Conservation (phyloP, 2,888 invertebrate genomes). For the Stenotaenia linearis region DNA sequence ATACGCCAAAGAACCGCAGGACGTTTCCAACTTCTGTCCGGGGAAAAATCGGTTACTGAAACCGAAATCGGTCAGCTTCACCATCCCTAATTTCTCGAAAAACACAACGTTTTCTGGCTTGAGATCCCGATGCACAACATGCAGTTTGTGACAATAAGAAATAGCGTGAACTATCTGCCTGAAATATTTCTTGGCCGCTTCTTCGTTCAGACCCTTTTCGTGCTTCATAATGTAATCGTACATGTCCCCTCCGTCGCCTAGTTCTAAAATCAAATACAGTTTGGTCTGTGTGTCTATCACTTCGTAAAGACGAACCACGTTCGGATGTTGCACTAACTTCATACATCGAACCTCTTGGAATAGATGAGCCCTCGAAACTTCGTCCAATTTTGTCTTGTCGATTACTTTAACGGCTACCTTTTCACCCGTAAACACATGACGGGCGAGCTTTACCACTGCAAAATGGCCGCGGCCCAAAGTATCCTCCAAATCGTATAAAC, state of each 20-base stretch:
- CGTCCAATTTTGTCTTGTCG: slow-evolving; percentile 96
- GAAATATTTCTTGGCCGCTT: slow-evolving; percentile 72
- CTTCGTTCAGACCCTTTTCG: slow-evolving; percentile 65
- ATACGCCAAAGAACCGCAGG: slow-evolving; percentile 96
- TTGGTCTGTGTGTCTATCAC: slow-evolving; percentile 99
- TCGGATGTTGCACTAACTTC: slow-evolving; percentile 98
- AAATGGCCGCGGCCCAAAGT: slow-evolving; percentile 98
- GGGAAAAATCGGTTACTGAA: slow-evolving; percentile 88
- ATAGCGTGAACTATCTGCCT: slow-evolving; percentile 94
- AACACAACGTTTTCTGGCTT: slow-evolving; percentile 99
- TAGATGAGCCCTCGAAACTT: slow-evolving; percentile 89
- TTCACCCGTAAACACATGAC: slow-evolving; percentile 98
- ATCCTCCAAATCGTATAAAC: slow-evolving; percentile 93
- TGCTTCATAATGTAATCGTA: slow-evolving; percentile 98
- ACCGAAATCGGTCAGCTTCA: slow-evolving; percentile 98
- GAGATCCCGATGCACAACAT: slow-evolving; percentile 83
- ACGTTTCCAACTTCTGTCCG: slow-evolving; percentile 93
- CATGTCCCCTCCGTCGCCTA: slow-evolving; percentile 96
- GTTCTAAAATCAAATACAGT: slow-evolving; percentile 89
- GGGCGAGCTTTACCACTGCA: slow-evolving; percentile 94
- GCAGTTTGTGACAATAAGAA: slow-evolving; percentile 90
- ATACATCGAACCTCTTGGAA: slow-evolving; percentile 79
- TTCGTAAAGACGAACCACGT: slow-evolving; percentile 96
- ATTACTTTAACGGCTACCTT: slow-evolving; percentile 95
- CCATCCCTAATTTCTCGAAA: slow-evolving; percentile 92